Conservation (phyloP, 1,140 invertebrate genomes). For the Zaprionus ghesquierei region DNA sequence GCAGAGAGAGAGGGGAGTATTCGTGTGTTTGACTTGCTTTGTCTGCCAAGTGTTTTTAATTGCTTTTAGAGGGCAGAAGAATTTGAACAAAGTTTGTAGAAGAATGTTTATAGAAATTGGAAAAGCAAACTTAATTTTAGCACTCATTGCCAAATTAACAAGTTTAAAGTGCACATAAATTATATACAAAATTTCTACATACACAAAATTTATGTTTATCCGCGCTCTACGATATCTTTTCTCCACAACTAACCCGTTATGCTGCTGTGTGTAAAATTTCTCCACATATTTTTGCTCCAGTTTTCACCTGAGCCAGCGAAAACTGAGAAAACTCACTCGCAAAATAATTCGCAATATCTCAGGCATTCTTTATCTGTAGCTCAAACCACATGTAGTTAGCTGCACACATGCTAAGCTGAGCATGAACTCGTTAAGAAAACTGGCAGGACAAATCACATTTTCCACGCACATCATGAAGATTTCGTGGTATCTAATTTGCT, state of each 20-base stretch:
- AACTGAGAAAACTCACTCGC: neutral
- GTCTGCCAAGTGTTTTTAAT: constrained; percentile 48
- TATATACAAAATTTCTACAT: no score
- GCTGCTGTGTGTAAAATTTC: constrained; percentile 7
- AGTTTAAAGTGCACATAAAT: no score
- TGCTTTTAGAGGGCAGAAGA: constrained; percentile 38
- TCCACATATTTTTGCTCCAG: constrained; percentile 28
- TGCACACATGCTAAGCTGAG: constrained; percentile 43
- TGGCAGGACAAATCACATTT: constrained; percentile 37
- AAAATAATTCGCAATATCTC: constrained; percentile 24
- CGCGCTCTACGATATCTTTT: no score
- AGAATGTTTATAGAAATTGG: constrained; percentile 14
- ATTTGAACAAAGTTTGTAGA: neutral
- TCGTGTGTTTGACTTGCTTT: constrained; percentile 7
- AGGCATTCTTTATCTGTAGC: constrained; percentile 29
- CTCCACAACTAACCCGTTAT: neutral
- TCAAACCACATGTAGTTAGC: constrained; percentile 31
- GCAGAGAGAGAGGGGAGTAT: no score
- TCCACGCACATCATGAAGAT: constrained; percentile 23
- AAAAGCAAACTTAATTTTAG: neutral
- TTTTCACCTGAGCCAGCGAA: constrained; percentile 48
- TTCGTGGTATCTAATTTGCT: constrained; percentile 66
- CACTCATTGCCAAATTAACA: no score
- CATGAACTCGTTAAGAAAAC: constrained; percentile 61
- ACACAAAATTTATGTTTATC: no score